Conservation (phyloP, 2,888 invertebrate genomes). For the Melangyna quadrimaculata region DNA sequence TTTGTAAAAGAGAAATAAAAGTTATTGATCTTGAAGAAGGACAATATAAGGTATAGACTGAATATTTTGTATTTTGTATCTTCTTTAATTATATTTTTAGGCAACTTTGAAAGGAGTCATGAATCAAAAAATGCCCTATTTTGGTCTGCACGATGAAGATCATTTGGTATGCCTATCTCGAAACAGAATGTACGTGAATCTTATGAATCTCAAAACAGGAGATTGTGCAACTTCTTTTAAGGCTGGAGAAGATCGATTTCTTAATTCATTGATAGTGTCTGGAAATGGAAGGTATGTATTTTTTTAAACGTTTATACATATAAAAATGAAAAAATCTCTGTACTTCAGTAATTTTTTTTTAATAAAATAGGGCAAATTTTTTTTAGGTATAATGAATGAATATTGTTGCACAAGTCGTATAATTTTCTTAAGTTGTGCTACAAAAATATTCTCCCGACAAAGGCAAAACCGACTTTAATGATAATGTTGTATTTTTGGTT, state of each 20-base stretch:
- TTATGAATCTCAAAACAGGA: constrained; percentile 91
- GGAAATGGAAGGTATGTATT: constrained; percentile 89
- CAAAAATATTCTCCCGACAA: too few relatives aligned
- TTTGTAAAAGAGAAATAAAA: constrained; percentile 90
- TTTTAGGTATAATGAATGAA: too few relatives aligned
- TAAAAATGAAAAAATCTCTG: too few relatives aligned
- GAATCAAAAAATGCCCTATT: constrained; percentile 96
- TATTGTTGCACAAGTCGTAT: too few relatives aligned
- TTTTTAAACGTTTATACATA: too few relatives aligned
- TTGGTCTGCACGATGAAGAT: constrained; percentile 89
- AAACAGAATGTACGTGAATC: constrained; percentile 94
- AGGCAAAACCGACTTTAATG: too few relatives aligned
- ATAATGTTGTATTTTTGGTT: too few relatives aligned
- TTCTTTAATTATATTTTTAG: constrained; percentile 79
- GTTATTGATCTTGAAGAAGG: constrained; percentile 91
- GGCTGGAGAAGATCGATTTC: constrained; percentile 93
- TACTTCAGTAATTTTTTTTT: too few relatives aligned
- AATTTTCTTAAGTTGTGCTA: too few relatives aligned
- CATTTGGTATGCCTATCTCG: constrained; percentile 90
- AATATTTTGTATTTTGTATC: background rate
- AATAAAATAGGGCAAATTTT: too few relatives aligned
- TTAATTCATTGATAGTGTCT: constrained; percentile 92
- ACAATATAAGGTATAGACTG: constrained; percentile 77
- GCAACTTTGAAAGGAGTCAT: constrained; percentile 91
- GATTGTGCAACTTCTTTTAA: constrained; percentile 88